phyloP scores from a whole-genome alignment of 2,888 invertebrate genomes.

The Drosophila atroscutellata region DNA sequence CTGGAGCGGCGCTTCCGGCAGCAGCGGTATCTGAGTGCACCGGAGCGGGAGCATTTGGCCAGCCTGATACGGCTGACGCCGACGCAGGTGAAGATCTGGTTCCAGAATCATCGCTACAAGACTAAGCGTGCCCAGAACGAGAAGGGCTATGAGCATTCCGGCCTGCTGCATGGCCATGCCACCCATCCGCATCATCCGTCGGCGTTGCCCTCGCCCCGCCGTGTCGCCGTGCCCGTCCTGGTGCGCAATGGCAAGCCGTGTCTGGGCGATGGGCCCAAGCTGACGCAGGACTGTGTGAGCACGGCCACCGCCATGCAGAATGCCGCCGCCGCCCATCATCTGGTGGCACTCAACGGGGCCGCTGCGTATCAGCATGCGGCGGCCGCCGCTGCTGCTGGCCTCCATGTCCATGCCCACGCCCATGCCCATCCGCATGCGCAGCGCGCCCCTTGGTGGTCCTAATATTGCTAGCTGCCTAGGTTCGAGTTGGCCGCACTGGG shows the following conservation, averaged over 20 bases:
- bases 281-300: conserved; percentile 86
- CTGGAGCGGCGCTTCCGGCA: conserved; percentile 97
- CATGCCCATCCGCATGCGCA: conserved; percentile 71
- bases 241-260: conserved; percentile 98
- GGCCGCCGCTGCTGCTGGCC: conserved; percentile 80
- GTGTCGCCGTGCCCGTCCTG: conserved; percentile 97
- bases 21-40: conserved; percentile 98
- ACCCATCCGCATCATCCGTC: conserved; percentile 84
- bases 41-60: conserved; percentile 98
- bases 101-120: conserved; percentile 99
- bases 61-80: conserved; percentile 97
- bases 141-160: conserved; percentile 90
- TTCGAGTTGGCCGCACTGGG: conserved; percentile 33
- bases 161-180: conserved; percentile 78
- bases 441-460: conserved; percentile 84
- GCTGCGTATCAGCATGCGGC: conserved; percentile 84
- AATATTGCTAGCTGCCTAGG: conserved; percentile 78
- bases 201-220: conserved; percentile 92
- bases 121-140: conserved; percentile 99
- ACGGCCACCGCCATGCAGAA: conserved; percentile 85
- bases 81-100: conserved; percentile 99
- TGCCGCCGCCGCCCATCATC: conserved; percentile 78
- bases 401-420: conserved; percentile 84
- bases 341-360: conserved; percentile 72
- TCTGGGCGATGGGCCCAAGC: conserved; percentile 86